Evolutionary conservation across 2,888 invertebrate species (phyloP), one percentile per base, ranked within the genome.

Genomic region (Pomacea canaliculata): DNA sequence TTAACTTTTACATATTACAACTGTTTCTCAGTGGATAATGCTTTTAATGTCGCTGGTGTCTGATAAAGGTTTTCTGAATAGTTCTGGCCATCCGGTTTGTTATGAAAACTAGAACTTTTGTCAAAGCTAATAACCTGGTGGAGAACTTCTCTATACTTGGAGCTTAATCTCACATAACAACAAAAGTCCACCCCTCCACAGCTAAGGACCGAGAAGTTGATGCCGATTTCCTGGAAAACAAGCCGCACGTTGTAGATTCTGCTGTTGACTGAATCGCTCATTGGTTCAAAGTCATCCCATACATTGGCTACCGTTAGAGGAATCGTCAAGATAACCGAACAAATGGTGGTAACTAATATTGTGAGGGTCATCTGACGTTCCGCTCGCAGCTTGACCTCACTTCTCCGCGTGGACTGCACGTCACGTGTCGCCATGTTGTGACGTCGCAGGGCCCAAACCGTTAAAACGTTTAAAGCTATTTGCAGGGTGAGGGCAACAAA

Each of bases 371-470:
- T n/a, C 8, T 63, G 63, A n/a, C 63, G 63, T 19, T 63, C 63
- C 18, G n/a, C 23, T 27, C 27, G 68, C 68, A 23, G 19, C 9
- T 68, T 48, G 37, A 46, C 49, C 8, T 68, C 46, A 19, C 27
- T 37, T 12, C 37, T 68, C 19, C 9, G 8, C 4, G 46, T 27
- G 19, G 49, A 68, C 37, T 16, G 49, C 9, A 46, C 49, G 46
- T 3, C 16, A 7, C 49, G 5, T 10, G 46, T 19, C 51, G 70
- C 18, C 56, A 70, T 8, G 10, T 37, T 23, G 62, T 71, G 62
- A 71, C 71, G 71, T 60, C 71, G 59, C 60, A 71, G 18, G 16
- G 59, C 27, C 23, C 49, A 59, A 18, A 27, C 51, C 27, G 62
- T 37, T 3, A 60, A 62, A 27, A 71, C 59, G 7, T 71, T 46